A percentile compares a stretch with the other conserved stretches of the same genome.
phyloP scores from a whole-genome alignment of 2,888 invertebrate species.

The Clitarchus hookeri region DNA sequence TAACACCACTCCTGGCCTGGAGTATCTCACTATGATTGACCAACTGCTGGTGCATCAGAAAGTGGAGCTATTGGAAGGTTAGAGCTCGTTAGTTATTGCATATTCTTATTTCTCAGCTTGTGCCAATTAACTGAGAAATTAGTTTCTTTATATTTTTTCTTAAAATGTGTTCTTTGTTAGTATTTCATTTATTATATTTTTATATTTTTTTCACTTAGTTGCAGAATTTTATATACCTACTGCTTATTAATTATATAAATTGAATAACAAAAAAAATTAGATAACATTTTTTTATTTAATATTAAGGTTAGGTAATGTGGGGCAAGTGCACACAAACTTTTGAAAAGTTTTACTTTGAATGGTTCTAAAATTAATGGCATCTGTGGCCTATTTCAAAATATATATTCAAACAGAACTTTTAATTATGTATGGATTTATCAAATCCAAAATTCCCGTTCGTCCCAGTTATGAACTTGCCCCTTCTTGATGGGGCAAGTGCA shows the following conservation, averaged over 20 bases:
- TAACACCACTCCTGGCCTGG: conserved; percentile 86
- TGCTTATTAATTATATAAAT: no score
- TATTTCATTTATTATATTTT: no score
- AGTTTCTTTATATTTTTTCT: no score
- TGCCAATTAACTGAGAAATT: no score
- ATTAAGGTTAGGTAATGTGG: neutral
- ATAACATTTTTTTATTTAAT: no score
- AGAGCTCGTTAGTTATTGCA: conserved; percentile 29
- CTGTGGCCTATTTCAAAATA: neutral
- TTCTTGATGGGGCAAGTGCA: neutral
- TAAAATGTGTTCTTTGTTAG: no score
- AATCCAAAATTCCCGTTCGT: neutral
- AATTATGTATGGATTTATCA: neutral
- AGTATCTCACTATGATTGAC: conserved; percentile 87
- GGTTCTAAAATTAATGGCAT: neutral
- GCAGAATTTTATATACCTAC: no score
- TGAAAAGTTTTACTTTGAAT: neutral
- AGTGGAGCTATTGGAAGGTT: conserved; percentile 74
- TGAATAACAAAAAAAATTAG: no score
- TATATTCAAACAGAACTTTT: neutral
- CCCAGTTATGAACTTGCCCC: conserved; percentile 3
- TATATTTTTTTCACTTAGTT: no score
- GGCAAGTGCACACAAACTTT: neutral
- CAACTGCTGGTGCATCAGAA: conserved; percentile 81
- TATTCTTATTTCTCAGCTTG: neutral